Conservation (phyloP, 2,113 vertebrate species). For the Xenotilapia longispinis region DNA sequence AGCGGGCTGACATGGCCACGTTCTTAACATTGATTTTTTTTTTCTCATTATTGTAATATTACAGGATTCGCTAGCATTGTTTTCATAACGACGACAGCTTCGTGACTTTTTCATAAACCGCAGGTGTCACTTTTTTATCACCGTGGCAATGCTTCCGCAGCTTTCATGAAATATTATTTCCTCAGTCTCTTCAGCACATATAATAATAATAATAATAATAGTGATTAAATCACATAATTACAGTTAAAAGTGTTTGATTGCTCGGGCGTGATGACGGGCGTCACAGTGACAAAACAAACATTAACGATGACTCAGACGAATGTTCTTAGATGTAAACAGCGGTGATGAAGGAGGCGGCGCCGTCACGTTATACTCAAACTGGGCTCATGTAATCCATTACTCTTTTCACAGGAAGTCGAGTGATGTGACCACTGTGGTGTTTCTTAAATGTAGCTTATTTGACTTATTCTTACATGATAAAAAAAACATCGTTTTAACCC, state of each 20-base stretch:
- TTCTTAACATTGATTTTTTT: background rate
- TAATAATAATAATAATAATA: background rate
- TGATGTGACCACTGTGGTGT: background rate
- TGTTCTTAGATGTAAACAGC: background rate
- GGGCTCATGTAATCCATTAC: background rate
- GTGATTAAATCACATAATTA: background rate
- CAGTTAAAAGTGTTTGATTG: background rate
- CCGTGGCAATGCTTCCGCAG: background rate
- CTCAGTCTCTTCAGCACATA: background rate
- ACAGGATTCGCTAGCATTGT: background rate
- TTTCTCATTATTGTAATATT: background rate
- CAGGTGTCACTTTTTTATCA: background rate
- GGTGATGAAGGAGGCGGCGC: background rate
- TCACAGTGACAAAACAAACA: background rate
- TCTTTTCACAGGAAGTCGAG: background rate
- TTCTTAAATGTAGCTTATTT: background rate
- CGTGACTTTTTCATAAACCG: fast-evolving
- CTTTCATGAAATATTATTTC: background rate
- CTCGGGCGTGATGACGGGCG: background rate
- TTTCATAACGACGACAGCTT: fast-evolving
- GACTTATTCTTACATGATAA: background rate
- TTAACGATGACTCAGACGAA: background rate
- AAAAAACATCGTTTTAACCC: fast-evolving
- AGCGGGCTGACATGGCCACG: background rate
- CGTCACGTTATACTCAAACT: background rate